Percentiles rank a stretch among this genome's conserved stretches.
Evolutionary conservation across 2,113 vertebrate species (phyloP).

Genomic region (Macroglossus sobrinus): DNA sequence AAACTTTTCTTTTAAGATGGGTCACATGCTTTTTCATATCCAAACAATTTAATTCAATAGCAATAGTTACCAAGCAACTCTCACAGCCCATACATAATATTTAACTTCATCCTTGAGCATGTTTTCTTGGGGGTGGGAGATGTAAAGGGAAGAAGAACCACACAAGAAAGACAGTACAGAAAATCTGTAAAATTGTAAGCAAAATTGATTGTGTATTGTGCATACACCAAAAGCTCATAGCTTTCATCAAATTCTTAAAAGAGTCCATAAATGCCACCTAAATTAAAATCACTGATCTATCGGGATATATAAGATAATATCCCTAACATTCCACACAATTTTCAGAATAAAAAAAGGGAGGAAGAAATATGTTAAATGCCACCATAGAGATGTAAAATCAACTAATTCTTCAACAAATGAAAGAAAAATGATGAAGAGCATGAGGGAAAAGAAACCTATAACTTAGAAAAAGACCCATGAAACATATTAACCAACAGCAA

Average conservation of each 20-base stretch:
- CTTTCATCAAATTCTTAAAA: not conserved
- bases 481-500: not conserved
- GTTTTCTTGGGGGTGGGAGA: no score
- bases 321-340: not conserved
- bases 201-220: not conserved
- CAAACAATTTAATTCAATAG: not conserved
- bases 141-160: not conserved
- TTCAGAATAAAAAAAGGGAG: not conserved
- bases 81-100: not conserved
- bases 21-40: not conserved
- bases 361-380: not conserved
- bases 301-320: not conserved
- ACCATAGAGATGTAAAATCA: not conserved
- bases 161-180: not conserved
- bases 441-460: not conserved
- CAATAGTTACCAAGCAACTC: not conserved
- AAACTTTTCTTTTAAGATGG: not conserved
- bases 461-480: not conserved
- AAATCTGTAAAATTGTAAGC: not conserved
- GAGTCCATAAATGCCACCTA: not conserved
- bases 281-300: not conserved
- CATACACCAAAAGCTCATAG: not conserved
- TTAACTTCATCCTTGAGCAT: not conserved
- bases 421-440: not conserved
- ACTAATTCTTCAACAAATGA: slow-evolving; percentile 18